Evolutionary conservation across 2,797 vertebrate genomes (phyloP).

Genomic region (Bradypus variegatus): DNA sequence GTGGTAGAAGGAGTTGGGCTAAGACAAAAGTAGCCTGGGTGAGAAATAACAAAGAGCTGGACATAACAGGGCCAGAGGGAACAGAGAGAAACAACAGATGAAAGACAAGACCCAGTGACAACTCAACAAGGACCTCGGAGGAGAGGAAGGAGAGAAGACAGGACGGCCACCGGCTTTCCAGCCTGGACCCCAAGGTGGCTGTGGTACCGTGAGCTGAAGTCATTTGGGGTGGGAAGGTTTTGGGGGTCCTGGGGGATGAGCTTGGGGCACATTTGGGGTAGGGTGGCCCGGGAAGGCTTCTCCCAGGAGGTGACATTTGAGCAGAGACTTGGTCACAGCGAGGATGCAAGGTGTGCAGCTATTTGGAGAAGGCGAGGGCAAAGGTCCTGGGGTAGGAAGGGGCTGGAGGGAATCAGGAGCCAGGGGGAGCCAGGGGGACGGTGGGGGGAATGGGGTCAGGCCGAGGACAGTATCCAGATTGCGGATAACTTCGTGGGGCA

Average conservation of each 20-base stretch:
- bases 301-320: neutral
- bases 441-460: neutral
- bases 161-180: no score
- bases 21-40: rapidly evolving
- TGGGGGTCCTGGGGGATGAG: neutral
- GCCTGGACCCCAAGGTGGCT: neutral
- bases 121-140: no score
- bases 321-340: neutral
- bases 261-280: neutral
- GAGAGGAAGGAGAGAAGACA: neutral
- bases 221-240: neutral
- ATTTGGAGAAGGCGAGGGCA: neutral
- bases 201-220: no score
- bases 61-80: neutral
- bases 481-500: neutral
- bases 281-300: neutral
- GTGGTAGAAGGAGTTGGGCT: no score
- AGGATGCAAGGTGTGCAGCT: neutral
- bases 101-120: neutral
- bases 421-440: neutral
- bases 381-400: neutral
- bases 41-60: neutral
- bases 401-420: neutral
- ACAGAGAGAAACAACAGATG: neutral
- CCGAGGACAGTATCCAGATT: neutral